Base-by-base conservation (phyloP, 2,113 vertebrate species). In the cattle (Bos taurus) region DNA sequence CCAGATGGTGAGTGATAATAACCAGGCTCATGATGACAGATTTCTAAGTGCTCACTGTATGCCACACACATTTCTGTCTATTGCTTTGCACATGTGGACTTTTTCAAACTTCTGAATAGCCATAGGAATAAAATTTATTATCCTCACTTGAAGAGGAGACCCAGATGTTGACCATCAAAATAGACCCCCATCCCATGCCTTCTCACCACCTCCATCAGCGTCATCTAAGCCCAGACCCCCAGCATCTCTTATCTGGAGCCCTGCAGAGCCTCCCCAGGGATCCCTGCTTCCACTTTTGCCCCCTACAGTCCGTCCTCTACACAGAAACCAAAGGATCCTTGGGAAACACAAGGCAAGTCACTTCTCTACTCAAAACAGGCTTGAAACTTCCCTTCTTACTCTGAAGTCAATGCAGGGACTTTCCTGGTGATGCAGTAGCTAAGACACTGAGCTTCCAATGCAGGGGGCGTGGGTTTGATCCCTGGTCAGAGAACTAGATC, bases 181-280 rank as follows among this genome's bases (percentile, higher is more conserved):
- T 1, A 30, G 64, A 59, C 46, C 30, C 52, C 2, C 19, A 16
- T 2, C 40, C 71, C 28, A 23, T 0, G 16, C 23, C 16, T 57
- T n/a, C 83, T 64, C 36, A 12, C 23, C 2, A 16, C 23, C 23
- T 14, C 7, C 50, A 3, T 1, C 15, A 9, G 26, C 0, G 0
- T 30, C 15, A 17, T 4, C 43, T 59, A 6, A 17, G 40, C 16
- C 40, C 40, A n/a, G 6, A 43, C 7, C 60, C 57, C 60, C 33
- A 12, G 4, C 3, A 17, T 30, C 60, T n/a, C 74, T 28, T 4
- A 7, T 23, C 33, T 1, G 82, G 36, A n/a, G 16, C 28, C 1
- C 21, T 5, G 23, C 6, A 6, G 19, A 10, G 74, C 26, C 25
- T 81, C 84, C 74, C 59, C 17, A 16, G 54, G 59, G 17, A 36